Conservation (phyloP, 2,113 vertebrate species). For the Hassar affinis region DNA sequence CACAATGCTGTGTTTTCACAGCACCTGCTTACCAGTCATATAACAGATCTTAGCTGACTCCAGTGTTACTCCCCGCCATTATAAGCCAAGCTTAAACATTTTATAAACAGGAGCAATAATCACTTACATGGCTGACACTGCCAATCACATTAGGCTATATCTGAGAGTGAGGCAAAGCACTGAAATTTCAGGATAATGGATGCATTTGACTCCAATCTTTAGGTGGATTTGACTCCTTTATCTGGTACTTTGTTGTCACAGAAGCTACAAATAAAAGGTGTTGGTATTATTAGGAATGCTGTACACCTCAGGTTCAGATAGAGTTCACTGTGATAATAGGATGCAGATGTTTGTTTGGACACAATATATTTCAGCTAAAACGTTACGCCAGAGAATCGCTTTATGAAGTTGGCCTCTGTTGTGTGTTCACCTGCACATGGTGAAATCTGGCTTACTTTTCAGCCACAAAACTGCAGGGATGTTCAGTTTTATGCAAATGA, state of each 20-base stretch:
- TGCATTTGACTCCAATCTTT: neutral
- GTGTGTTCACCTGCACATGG: neutral
- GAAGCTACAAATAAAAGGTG: neutral
- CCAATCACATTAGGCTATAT: neutral
- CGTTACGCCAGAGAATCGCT: neutral
- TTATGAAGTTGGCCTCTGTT: neutral
- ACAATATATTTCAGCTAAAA: neutral
- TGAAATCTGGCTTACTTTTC: neutral
- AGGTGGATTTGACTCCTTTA: neutral
- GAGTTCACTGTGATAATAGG: neutral
- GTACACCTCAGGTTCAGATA: too few relatives aligned
- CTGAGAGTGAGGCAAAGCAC: neutral
- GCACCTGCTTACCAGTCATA: neutral
- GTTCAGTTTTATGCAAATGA: neutral
- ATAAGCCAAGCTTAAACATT: neutral
- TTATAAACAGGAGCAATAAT: neutral
- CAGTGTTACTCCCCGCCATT: neutral
- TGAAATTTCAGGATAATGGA: neutral
- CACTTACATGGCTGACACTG: neutral
- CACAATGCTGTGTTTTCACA: neutral
- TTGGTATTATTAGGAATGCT: neutral
- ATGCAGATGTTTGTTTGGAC: neutral
- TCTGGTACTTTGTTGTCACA: neutral
- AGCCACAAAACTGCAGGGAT: neutral
- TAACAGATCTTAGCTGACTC: neutral